Conservation (phyloP, 37 sponge, comb jelly and placozoan species). For the Beroe ovata region DNA sequence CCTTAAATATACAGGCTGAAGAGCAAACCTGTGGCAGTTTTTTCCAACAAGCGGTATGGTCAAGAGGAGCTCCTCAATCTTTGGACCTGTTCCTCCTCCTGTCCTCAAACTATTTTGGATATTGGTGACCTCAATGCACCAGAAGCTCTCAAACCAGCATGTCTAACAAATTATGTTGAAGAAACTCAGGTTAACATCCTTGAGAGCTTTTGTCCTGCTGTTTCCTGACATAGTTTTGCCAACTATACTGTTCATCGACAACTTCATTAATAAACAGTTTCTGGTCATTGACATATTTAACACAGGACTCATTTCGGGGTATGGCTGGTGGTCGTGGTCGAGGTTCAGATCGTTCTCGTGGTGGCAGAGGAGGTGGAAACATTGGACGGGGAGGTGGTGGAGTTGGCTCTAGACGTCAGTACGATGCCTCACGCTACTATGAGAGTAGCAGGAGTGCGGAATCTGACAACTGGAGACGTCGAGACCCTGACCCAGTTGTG, state of each 20-base stretch:
- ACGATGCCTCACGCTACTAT: background rate
- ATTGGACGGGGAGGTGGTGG: background rate
- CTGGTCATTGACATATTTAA: too few species aligned
- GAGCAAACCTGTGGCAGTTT: constrained; percentile 37
- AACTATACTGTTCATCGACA: too few species aligned
- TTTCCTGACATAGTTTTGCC: too few species aligned
- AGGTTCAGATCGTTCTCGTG: background rate
- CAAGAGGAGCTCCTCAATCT: constrained; percentile 27
- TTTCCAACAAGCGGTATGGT: constrained; percentile 51
- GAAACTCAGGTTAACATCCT: constrained; percentile 29
- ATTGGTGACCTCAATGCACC: constrained; percentile 21
- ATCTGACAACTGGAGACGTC: constrained; percentile 43
- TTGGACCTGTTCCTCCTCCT: background rate
- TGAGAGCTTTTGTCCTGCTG: too few species aligned
- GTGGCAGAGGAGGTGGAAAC: background rate
- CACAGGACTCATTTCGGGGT: constrained; percentile 9
- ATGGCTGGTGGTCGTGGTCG: constrained; percentile 15
- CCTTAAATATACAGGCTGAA: constrained; percentile 7
- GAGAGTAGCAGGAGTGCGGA: constrained; percentile 8
- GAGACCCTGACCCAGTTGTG: constrained; percentile 12
- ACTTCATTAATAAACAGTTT: too few species aligned
- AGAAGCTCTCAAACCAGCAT: constrained; percentile 13
- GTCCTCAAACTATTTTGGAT: background rate
- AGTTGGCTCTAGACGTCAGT: background rate
- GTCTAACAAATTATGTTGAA: background rate